Base-by-base conservation (phyloP, 1,140 invertebrate genomes). In the Caenorhabditis remanei region DNA sequence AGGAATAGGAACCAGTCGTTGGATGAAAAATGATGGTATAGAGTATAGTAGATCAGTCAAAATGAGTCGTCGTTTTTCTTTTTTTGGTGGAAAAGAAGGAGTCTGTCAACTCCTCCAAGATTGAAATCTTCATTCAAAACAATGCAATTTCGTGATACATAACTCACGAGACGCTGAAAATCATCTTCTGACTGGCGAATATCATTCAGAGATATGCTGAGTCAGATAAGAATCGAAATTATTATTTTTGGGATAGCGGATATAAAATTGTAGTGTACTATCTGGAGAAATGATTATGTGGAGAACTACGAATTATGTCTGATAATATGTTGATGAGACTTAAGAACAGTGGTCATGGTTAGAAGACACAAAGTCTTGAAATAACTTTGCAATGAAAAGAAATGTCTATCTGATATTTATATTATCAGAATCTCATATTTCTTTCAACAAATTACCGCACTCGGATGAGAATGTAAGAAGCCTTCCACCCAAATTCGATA, bases 21-120 rank as follows among this genome's bases (percentile, higher is more conserved):
- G 14, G 46, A 71, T 71, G 65, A 71, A 43, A 79, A 79, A 79
- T 79, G 16, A 79, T 79, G 46, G 43, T 46, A 19, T 53, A 53
- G 16, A n/a, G 43, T 46, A 19, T 53, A 53, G 16, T 46, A 71
- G 65, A 43, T 71, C 65, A 71, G 8, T 46, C 40, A 43, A 5
- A 11, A 21, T 21, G 11, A 63, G 19, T 63, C 6, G 5, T 40
- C 14, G 21, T 21, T 2, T 63, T 63, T 63, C 32, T 2, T 32
- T 32, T 32, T 32, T 32, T 32, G 32, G 32, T 1, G 32, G 2
- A 32, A 32, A 32, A n/a, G n/a, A 32, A 32, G 32, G 32, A 32
- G 32, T 32, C 32, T 32, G 0, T 32, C 32, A 0, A 32, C 32
- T 32, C 2, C 32, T 40, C 40, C 11, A 16, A 53, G 9, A 53